phyloP scores from a whole-genome alignment of 1,140 invertebrate genomes.

The Prorops nasuta region DNA sequence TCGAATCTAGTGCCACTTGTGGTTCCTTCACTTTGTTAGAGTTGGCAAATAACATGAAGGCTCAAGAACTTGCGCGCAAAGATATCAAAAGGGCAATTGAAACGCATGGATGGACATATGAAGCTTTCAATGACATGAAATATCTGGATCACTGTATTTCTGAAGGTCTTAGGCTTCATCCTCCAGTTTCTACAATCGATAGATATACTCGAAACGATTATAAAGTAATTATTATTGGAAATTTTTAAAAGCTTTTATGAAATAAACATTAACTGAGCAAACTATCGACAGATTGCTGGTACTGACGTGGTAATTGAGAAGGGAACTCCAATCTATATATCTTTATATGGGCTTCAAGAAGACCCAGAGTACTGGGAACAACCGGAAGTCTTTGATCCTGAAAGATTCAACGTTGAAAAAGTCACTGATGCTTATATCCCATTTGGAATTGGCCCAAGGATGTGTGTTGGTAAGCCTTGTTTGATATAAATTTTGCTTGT shows the following conservation, averaged over 20 bases:
- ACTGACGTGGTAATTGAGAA: constrained; percentile 47
- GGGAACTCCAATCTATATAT: constrained; percentile 39
- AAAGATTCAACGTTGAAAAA: constrained; percentile 32
- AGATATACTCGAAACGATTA: constrained; percentile 53
- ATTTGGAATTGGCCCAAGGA: constrained; percentile 31
- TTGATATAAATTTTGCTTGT: too few species aligned
- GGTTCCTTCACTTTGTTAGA: constrained; percentile 50
- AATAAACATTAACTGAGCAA: too few species aligned
- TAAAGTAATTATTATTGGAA: constrained; percentile 24
- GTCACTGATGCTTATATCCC: constrained; percentile 31
- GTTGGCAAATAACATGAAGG: constrained; percentile 43
- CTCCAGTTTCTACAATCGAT: constrained; percentile 62
- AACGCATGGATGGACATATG: constrained; percentile 35
- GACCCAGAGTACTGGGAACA: constrained; percentile 40
- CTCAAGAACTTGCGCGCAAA: constrained; percentile 53
- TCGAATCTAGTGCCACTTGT: constrained; percentile 59
- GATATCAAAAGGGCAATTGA: constrained; percentile 60
- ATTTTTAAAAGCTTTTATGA: too few species aligned
- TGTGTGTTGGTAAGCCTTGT: constrained; percentile 31
- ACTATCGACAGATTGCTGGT: constrained; percentile 50
- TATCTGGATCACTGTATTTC: constrained; percentile 39
- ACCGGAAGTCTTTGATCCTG: constrained; percentile 34
- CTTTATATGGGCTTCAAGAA: constrained; percentile 47
- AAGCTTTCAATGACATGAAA: constrained; percentile 45
- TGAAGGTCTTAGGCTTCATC: constrained; percentile 58